A percentile compares a stretch with the other conserved stretches of the same genome.
These are phyloP conservation scores for Agrilus planipennis DNA, from an alignment of 1,140 invertebrate species.

Conservation along the genomic window DNA sequence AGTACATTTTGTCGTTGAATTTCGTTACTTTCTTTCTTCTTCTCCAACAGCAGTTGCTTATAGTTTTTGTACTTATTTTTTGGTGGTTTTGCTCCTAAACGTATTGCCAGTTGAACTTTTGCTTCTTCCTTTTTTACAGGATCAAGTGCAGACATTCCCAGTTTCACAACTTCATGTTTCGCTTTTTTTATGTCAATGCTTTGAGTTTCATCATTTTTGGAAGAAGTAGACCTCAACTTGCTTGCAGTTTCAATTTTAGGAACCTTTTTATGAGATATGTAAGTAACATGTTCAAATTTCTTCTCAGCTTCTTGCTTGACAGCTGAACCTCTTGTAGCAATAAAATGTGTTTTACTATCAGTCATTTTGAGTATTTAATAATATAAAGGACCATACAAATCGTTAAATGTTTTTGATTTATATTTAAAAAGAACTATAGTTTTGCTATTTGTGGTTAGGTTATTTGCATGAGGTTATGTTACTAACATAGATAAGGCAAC, in stretches of 20 bases:
- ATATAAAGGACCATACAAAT: too few relatives aligned
- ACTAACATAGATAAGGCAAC: too few relatives aligned
- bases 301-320: slow-evolving; percentile 34
- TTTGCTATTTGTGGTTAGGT: too few relatives aligned
- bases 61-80: slow-evolving; percentile 47
- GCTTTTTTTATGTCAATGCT: slow-evolving; percentile 46
- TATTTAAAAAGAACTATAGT: too few relatives aligned
- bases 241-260: slow-evolving; percentile 17
- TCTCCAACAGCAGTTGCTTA: slow-evolving; percentile 38
- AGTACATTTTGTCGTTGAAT: slow-evolving; percentile 34
- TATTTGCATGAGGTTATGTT: too few relatives aligned
- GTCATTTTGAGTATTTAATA: not conserved
- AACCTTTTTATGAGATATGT: slow-evolving; percentile 37
- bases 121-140: slow-evolving; percentile 42
- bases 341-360: slow-evolving; percentile 22
- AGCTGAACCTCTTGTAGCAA: slow-evolving; percentile 41
- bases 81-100: slow-evolving; percentile 47
- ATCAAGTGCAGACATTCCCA: slow-evolving; percentile 48
- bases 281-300: slow-evolving; percentile 38
- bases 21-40: slow-evolving; percentile 29
- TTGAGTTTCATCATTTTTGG: slow-evolving; percentile 17
- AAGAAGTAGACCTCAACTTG: slow-evolving; percentile 8
- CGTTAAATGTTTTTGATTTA: too few relatives aligned
- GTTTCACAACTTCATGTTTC: slow-evolving; percentile 50
- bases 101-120: slow-evolving; percentile 45